Evolutionary conservation across 37 sponge, comb jelly and placozoan genomes (phyloP).

Genomic region (Theonella swinhoei): DNA sequence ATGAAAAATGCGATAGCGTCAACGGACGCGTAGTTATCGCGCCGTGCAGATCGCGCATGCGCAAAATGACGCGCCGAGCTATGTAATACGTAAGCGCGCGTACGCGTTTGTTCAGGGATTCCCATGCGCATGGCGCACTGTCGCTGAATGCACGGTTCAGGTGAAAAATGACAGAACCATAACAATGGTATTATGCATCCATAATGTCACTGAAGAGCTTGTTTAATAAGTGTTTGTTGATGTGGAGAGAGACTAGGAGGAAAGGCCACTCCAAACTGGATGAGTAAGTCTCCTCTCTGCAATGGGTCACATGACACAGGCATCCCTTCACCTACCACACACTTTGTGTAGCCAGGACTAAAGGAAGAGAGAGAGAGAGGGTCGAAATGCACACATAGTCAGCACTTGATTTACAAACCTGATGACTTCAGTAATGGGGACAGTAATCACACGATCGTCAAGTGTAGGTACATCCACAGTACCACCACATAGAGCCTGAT

Average conservation of each 20-base stretch:
- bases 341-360: slow-evolving; percentile 76
- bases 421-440: slow-evolving; percentile 93
- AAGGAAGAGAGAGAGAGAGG: neutral
- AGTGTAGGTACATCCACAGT: slow-evolving; percentile 78
- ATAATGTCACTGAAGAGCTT: slow-evolving; percentile 68
- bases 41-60: too few species aligned
- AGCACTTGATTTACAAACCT: slow-evolving; percentile 46
- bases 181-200: too few species aligned
- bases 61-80: too few species aligned
- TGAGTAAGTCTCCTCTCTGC: slow-evolving; percentile 80
- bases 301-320: slow-evolving; percentile 60
- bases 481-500: slow-evolving; percentile 86
- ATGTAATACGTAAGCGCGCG: too few species aligned
- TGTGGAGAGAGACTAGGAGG: slow-evolving; percentile 72
- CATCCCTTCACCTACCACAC: slow-evolving; percentile 93
- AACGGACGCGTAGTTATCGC: too few species aligned
- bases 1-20: too few species aligned
- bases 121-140: too few species aligned
- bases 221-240: slow-evolving; percentile 81
- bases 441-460: slow-evolving; percentile 74
- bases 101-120: too few species aligned
- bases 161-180: too few species aligned
- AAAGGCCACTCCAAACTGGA: slow-evolving; percentile 83
- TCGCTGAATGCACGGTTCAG: too few species aligned
- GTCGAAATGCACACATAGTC: neutral